phyloP scores from a whole-genome alignment of 2,888 invertebrate species.

The Idaea aversata region DNA sequence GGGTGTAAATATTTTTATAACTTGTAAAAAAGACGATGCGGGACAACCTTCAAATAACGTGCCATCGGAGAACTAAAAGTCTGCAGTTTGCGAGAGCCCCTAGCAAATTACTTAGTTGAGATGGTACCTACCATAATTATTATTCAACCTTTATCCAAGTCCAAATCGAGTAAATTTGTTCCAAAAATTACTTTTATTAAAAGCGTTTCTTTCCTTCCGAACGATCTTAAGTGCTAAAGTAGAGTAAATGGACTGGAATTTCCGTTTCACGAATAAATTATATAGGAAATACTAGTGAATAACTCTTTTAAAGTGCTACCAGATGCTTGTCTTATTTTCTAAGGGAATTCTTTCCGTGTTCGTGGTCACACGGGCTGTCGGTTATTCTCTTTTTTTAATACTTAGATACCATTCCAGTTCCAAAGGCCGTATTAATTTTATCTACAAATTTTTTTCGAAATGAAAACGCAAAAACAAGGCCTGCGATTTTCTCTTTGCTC shows the following conservation, averaged over 20 bases:
- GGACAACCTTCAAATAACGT: no score
- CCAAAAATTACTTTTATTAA: slow-evolving; percentile 74
- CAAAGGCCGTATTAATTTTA: no score
- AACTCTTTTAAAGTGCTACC: slow-evolving; percentile 40
- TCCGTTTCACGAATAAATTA: slow-evolving; percentile 69
- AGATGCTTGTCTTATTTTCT: slow-evolving; percentile 8
- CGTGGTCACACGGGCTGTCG: background rate
- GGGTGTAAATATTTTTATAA: no score
- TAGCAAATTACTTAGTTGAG: slow-evolving; percentile 52
- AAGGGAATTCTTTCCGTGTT: slow-evolving; percentile 2
- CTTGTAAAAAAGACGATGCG: no score
- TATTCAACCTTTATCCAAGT: slow-evolving; percentile 70
- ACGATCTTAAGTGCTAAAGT: slow-evolving; percentile 72
- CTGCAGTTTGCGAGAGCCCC: slow-evolving; percentile 40
- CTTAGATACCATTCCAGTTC: no score
- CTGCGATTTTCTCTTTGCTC: no score
- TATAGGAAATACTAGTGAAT: slow-evolving; percentile 62
- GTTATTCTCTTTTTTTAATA: background rate
- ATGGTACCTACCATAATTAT: slow-evolving; percentile 54
- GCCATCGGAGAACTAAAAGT: background rate
- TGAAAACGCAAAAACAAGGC: no score
- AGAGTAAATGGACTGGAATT: slow-evolving; percentile 75
- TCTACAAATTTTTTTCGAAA: no score
- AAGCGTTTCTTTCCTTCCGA: slow-evolving; percentile 70
- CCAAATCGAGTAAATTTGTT: slow-evolving; percentile 70